Evolutionary conservation across 92 coral and sea anemone species (phyloP).

Genomic region (Pocillopora grandis): DNA sequence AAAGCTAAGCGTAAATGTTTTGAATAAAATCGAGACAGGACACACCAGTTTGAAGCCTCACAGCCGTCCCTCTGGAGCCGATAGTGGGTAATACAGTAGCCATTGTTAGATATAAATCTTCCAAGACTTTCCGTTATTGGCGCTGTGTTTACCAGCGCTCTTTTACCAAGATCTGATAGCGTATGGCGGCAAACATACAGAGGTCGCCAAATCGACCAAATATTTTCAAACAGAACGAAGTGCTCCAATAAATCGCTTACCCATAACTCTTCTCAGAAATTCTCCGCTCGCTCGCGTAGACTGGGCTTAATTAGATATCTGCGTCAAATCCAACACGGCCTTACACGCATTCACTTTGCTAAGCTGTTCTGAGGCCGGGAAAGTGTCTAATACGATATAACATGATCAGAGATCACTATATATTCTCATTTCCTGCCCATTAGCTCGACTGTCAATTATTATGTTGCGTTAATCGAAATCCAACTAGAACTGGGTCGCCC

Average conservation of each 20-base stretch:
- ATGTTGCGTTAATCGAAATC: constrained; percentile 48
- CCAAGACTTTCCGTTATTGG: constrained; percentile 41
- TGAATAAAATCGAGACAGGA: background rate
- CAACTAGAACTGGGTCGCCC: constrained; percentile 40
- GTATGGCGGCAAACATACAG: background rate
- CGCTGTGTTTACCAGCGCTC: constrained; percentile 43
- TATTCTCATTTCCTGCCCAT: constrained; percentile 53
- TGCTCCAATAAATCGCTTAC: constrained; percentile 16
- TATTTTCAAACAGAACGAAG: constrained; percentile 15
- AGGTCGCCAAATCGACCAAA: constrained; percentile 35
- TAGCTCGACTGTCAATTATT: constrained; percentile 47
- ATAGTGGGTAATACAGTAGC: constrained; percentile 28
- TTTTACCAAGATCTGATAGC: constrained; percentile 32
- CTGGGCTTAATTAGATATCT: background rate
- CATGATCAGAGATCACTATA: constrained; percentile 38
- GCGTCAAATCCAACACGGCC: background rate
- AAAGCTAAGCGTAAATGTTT: background rate
- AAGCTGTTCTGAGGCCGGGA: constrained; percentile 5
- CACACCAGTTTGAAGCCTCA: constrained; percentile 18
- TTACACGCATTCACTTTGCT: background rate
- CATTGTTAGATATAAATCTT: constrained; percentile 46
- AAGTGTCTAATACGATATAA: constrained; percentile 39
- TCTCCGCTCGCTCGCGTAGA: background rate
- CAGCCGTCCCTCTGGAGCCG: constrained; percentile 16
- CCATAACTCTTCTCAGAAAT: constrained; percentile 12